phyloP scores from a whole-genome alignment of 1,140 invertebrate species.

The Drosophila pseudoobscura region DNA sequence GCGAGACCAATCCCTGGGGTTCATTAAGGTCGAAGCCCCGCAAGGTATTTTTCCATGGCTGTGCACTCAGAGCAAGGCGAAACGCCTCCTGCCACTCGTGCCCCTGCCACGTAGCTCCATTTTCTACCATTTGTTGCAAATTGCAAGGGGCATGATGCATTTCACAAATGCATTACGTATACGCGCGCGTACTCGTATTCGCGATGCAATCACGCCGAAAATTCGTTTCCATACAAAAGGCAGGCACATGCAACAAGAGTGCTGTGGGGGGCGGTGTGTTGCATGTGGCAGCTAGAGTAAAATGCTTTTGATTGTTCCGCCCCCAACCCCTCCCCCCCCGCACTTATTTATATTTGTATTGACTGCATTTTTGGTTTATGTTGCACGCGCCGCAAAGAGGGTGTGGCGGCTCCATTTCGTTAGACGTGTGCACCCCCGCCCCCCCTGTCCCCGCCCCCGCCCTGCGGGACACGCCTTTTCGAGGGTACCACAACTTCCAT shows the following conservation, averaged over 20 bases:
- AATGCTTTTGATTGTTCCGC: conserved; percentile 63
- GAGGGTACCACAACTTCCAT: too few species aligned
- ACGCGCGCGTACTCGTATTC: conserved; percentile 35
- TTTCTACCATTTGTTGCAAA: conserved; percentile 6
- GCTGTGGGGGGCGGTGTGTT: neutral
- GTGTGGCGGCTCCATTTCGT: conserved; percentile 34
- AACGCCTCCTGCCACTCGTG: neutral
- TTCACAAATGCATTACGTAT: conserved; percentile 59
- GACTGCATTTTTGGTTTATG: conserved; percentile 61
- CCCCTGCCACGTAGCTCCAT: neutral
- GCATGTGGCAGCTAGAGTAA: conserved; percentile 5
- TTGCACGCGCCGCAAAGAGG: neutral
- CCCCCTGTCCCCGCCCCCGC: neutral
- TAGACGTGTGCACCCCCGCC: conserved; percentile 4
- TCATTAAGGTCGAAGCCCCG: conserved; percentile 20
- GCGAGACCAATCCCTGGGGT: conserved; percentile 13
- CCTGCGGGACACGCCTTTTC: too few species aligned
- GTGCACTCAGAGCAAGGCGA: too few species aligned
- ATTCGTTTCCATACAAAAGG: conserved; percentile 60
- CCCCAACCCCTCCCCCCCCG: conserved; percentile 11
- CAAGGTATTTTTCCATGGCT: conserved; percentile 1
- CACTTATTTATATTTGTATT: conserved; percentile 62
- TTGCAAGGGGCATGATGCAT: conserved; percentile 39
- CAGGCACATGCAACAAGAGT: neutral
- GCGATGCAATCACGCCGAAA: conserved; percentile 62